Evolutionary conservation across 2,888 invertebrate genomes (phyloP), one percentile per base, ranked within the genome.

Genomic region (Platycheirus albimanus): DNA sequence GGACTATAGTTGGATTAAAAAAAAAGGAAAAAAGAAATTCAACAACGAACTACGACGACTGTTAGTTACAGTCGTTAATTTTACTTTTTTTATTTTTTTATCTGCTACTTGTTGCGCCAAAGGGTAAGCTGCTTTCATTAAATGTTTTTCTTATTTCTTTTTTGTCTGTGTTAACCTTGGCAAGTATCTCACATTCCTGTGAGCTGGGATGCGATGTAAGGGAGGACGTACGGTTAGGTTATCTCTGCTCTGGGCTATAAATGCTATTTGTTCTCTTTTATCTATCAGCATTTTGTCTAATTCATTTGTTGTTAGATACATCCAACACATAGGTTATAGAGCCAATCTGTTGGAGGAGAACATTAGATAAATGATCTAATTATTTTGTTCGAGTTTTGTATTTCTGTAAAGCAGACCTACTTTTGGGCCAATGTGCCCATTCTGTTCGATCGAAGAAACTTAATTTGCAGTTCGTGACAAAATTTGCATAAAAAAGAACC

Each of bases 91-190:
- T 1, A 0, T 4, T 6, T 11, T n/a, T 43, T 43, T 41, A 33
- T 43, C 49, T 43, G 41, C 63, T 69, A 80, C 83, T 83, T 78
- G 83, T 83, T 83, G 83, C 83, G 83, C 69, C 83, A 78, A 83
- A 78, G 78, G 83, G 83, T 83, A 78, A 77, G 83, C 30, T 78
- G 69, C 64, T 63, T 83, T 83, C 69, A 78, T 83, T 77, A 45
- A 81, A 81, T 66, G 7, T 8, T 56, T 38, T 56, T 41, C 1
- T 54, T 54, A 2, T 38, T 20, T 3, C 38, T 20, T 56, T 20
- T 36, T 19, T 51, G 4, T 47, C 8, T 51, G 56, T 63, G 54
- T 15, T 72, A 64, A 78, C 77, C 83, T 83, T 83, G 83, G 64
- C 63, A 78, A 78, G 78, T 83, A 69, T 83, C 72, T 83, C 45